Evolutionary conservation across 2,113 vertebrate species (phyloP).

Genomic region (Ailurus styani): DNA sequence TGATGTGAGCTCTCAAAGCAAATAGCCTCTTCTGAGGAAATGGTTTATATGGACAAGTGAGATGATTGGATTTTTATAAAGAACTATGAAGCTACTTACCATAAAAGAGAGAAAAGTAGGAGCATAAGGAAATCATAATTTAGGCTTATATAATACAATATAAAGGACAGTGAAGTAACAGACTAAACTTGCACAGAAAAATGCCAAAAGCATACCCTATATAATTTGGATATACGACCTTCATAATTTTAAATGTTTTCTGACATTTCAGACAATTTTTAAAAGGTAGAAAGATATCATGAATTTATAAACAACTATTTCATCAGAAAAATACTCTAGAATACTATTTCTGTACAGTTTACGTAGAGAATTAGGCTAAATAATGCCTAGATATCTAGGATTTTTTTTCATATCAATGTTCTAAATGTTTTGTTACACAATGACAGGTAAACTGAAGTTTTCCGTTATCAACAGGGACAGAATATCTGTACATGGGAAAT

Average conservation of each 20-base stretch:
- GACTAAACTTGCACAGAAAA: background rate
- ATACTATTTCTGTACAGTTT: background rate
- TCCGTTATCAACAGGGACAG: background rate
- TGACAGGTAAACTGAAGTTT: background rate
- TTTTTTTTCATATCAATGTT: background rate
- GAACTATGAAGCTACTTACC: slow-evolving; percentile 25
- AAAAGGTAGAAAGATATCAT: background rate
- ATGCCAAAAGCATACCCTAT: background rate
- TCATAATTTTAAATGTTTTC: background rate
- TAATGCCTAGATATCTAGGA: background rate
- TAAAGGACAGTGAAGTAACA: background rate
- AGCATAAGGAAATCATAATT: background rate
- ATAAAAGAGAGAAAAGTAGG: background rate
- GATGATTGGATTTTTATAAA: slow-evolving; percentile 51
- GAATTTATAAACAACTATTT: background rate
- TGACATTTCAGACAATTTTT: background rate
- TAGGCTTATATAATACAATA: background rate
- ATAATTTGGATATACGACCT: background rate
- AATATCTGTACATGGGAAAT: background rate
- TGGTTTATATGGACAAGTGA: background rate
- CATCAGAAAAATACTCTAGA: background rate
- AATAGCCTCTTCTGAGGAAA: slow-evolving; percentile 53
- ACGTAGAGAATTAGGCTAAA: background rate
- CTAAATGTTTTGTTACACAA: background rate
- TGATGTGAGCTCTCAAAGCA: background rate